phyloP scores from a whole-genome alignment of 2,888 invertebrate species.

The Eledona agricola region DNA sequence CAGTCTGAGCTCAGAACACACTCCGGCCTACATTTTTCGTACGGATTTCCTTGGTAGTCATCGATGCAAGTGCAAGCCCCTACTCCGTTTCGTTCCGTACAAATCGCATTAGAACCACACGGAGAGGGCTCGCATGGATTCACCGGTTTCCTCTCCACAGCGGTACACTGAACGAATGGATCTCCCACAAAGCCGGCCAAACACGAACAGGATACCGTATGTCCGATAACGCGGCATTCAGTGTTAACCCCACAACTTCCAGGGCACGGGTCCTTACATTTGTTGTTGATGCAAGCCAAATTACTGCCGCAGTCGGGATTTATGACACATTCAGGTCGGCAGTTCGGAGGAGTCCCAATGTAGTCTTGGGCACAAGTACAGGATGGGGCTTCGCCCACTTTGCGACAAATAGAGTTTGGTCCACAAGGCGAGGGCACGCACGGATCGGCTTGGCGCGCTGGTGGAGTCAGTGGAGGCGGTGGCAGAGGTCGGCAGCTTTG shows the following conservation, averaged over 20 bases:
- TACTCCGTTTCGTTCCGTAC: slow-evolving; percentile 78
- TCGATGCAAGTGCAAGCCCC: slow-evolving; percentile 83
- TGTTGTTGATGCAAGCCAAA: slow-evolving; percentile 81
- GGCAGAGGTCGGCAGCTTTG: slow-evolving; percentile 73
- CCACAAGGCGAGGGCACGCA: slow-evolving; percentile 85
- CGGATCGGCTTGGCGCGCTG: slow-evolving; percentile 64
- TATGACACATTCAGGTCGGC: slow-evolving; percentile 83
- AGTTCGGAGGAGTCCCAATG: slow-evolving; percentile 81
- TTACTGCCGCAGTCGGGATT: slow-evolving; percentile 82
- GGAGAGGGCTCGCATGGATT: slow-evolving; percentile 88
- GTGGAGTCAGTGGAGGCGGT: slow-evolving; percentile 57
- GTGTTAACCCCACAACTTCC: slow-evolving; percentile 83
- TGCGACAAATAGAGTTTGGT: slow-evolving; percentile 78
- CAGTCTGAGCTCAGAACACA: slow-evolving; percentile 89
- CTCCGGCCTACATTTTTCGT: slow-evolving; percentile 86
- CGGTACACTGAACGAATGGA: slow-evolving; percentile 81
- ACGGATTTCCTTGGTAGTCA: slow-evolving; percentile 86
- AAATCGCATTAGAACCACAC: slow-evolving; percentile 85
- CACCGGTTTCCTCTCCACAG: slow-evolving; percentile 66
- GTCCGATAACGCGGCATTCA: slow-evolving; percentile 80
- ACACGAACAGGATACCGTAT: slow-evolving; percentile 84
- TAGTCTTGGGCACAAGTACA: slow-evolving; percentile 82
- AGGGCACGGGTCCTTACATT: slow-evolving; percentile 84
- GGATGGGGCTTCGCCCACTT: slow-evolving; percentile 71
- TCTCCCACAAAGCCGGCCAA: slow-evolving; percentile 79